Conservation (phyloP, 1,140 invertebrate genomes). For the Drosophila melanica region DNA sequence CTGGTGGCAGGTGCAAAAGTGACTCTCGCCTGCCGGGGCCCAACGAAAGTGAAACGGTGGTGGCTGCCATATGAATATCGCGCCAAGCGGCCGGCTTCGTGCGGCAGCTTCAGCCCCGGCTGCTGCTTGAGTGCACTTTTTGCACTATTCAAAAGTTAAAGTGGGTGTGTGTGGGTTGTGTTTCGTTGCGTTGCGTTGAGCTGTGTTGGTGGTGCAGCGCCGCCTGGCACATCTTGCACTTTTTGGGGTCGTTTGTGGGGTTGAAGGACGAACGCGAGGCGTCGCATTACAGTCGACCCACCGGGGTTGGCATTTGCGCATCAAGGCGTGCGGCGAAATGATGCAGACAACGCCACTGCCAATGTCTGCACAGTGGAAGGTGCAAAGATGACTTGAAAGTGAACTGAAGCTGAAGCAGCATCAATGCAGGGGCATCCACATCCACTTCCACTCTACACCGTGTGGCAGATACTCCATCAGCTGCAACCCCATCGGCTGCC, state of each 20-base stretch:
- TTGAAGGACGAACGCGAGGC: constrained; percentile 63
- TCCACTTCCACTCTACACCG: not conserved
- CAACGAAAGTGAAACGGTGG: constrained; percentile 78
- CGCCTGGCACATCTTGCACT: constrained; percentile 32
- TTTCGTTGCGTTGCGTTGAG: constrained; percentile 5
- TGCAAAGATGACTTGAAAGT: constrained; percentile 39
- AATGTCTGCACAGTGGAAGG: constrained; percentile 15
- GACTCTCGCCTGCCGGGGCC: constrained; percentile 52
- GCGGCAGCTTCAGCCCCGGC: constrained; percentile 1
- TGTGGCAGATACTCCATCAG: constrained; percentile 16
- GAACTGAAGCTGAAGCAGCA: constrained; percentile 4
- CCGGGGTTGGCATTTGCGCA: constrained; percentile 44
- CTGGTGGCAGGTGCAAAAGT: constrained; percentile 61
- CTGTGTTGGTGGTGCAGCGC: constrained; percentile 35
- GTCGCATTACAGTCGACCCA: constrained; percentile 24
- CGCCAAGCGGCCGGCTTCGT: not conserved
- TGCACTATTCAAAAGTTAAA: constrained; percentile 75
- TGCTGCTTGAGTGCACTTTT: constrained; percentile 74
- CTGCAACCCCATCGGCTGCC: constrained; percentile 18
- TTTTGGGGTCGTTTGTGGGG: constrained; percentile 41
- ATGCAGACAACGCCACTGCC: constrained; percentile 31
- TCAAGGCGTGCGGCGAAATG: constrained; percentile 7
- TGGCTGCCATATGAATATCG: constrained; percentile 47
- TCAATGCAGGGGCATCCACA: not conserved
- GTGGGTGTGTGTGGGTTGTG: constrained; percentile 7